phyloP scores from a whole-genome alignment of 1,140 invertebrate species.

The Brachionus paranguensis region DNA sequence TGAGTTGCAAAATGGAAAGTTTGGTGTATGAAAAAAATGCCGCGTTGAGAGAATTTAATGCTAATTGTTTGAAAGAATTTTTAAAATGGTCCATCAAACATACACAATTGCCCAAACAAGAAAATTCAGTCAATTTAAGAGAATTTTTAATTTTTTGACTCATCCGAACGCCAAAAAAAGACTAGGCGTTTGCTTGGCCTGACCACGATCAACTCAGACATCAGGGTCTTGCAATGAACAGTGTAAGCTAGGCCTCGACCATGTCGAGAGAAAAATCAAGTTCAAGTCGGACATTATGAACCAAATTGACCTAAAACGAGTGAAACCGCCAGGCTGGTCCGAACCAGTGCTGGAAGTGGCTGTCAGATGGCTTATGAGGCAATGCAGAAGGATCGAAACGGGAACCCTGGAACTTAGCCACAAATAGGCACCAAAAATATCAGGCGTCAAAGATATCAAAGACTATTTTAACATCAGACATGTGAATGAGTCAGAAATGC shows the following conservation, averaged over 20 bases:
- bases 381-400: conserved; percentile 57
- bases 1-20: conserved; percentile 64
- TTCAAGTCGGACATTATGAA: conserved; percentile 56
- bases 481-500: neutral
- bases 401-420: conserved; percentile 61
- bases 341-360: conserved; percentile 57
- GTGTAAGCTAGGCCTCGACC: conserved; percentile 55
- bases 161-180: conserved; percentile 64
- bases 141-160: conserved; percentile 61
- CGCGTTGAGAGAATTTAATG: conserved; percentile 63
- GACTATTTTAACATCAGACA: conserved; percentile 41
- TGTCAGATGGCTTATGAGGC: conserved; percentile 61
- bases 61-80: conserved; percentile 64
- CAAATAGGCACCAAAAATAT: conserved; percentile 51
- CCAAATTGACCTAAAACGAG: conserved; percentile 43
- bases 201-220: conserved; percentile 67
- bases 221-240: conserved; percentile 59
- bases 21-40: conserved; percentile 62
- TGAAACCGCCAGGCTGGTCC: conserved; percentile 44
- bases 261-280: conserved; percentile 61
- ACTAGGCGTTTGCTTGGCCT: conserved; percentile 64
- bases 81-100: conserved; percentile 65
- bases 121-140: conserved; percentile 53
- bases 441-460: conserved; percentile 40
- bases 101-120: conserved; percentile 33